Base-by-base conservation (phyloP, 2,797 vertebrate genomes). In the Enteromius fasciolatus region DNA sequence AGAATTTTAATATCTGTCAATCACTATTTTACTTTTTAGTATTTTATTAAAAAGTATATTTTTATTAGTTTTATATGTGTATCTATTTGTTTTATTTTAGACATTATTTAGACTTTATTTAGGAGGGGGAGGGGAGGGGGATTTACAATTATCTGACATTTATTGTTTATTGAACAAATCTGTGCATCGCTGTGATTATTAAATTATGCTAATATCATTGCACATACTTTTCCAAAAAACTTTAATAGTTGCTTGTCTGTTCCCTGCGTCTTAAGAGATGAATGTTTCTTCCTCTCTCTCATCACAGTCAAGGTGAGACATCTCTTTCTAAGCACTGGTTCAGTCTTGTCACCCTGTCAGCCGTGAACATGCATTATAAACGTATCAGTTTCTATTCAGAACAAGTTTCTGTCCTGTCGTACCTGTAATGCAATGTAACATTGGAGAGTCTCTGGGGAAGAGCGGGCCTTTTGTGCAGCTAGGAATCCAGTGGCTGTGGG, bases 401-500 rank as follows among this genome's bases (percentile, higher is more conserved):
- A 44, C 36, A 46, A 25, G 52, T 33, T 69, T 61, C 54, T 78
- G 41, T 73, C 25, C 33, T 39, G 23, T 23, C 8, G 11, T 67
- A 72, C 73, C 86, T 84, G 69, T 82, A 63, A 70, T 70, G 28
- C 57, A 64, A 50, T 57, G 63, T 68, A 39, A 57, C 48, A n/a
- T 11, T 14, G 50, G 17, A 72, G 73, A 52, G 57, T 54, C 33
- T 75, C 61, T 44, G 17, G 50, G 66, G 77, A 23, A 15, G 33
- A 52, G 54, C 44, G 0, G 39, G 15, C 66, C 63, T 82, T 72
- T 76, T 61, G 39, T 61, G 36, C 72, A 69, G 33, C 44, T 17
- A 82, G 79, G 80, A 84, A 82, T 82, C 44, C 75, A 46, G 70
- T 46, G 80, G 63, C 79, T 85, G 88, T 77, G 78, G 86, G 82